phyloP scores from a whole-genome alignment of 2,113 vertebrate species.

The Halcyon malimbica region DNA sequence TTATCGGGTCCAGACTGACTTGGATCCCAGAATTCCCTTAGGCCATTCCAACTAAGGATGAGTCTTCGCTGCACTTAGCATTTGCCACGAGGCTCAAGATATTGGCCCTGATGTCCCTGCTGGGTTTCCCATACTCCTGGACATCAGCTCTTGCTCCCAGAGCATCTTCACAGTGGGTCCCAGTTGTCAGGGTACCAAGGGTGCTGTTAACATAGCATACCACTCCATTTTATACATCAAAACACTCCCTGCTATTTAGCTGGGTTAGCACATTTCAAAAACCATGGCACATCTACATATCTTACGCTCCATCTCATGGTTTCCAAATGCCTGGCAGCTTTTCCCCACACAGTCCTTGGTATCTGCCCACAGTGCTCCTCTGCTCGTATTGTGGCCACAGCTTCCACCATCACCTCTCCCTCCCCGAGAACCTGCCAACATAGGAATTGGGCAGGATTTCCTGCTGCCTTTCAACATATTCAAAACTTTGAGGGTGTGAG shows the following conservation, averaged over 20 bases:
- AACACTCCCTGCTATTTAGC: background rate
- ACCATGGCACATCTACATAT: background rate
- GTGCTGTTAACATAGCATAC: background rate
- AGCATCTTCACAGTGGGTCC: background rate
- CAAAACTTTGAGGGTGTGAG: constrained; percentile 19
- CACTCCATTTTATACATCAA: background rate
- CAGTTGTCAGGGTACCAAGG: background rate
- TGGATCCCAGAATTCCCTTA: background rate
- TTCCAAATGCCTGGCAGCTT: background rate
- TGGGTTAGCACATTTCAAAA: background rate
- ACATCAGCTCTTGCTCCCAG: background rate
- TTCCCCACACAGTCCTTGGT: background rate
- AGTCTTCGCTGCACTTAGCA: background rate
- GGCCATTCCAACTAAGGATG: background rate
- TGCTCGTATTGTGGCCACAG: background rate
- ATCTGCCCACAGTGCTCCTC: background rate
- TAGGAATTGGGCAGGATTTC: constrained; percentile 45
- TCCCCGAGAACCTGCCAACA: background rate
- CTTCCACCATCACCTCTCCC: background rate
- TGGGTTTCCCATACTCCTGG: background rate
- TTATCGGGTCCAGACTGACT: background rate
- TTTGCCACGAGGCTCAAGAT: background rate
- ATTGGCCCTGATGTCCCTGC: background rate
- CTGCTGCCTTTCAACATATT: constrained; percentile 47
- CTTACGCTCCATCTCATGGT: fast-evolving